phyloP scores from a whole-genome alignment of 2,888 invertebrate genomes.

The Meteorus colon region DNA sequence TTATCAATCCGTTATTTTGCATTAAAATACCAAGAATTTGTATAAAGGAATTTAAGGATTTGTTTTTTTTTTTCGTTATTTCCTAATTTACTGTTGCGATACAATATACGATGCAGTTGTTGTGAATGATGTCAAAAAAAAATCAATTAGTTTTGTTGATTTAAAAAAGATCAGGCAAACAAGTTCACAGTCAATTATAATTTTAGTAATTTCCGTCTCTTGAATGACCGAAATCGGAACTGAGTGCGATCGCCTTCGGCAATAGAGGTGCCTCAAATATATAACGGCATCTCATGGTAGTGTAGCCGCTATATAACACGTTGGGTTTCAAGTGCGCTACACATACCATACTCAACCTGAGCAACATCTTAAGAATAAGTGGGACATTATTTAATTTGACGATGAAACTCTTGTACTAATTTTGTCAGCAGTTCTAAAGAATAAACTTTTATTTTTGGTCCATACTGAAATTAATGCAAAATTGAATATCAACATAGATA shows the following conservation, averaged over 20 bases:
- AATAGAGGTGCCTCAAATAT: conserved; percentile 39
- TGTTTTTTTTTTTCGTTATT: too few relatives aligned
- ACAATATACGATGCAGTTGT: too few relatives aligned
- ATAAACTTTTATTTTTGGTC: background rate
- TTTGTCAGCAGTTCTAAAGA: background rate
- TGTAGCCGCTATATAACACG: conserved; percentile 9
- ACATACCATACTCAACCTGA: conserved; percentile 3
- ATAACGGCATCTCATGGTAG: conserved; percentile 45
- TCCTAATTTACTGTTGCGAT: too few relatives aligned
- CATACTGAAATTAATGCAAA: background rate
- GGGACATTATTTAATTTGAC: conserved; percentile 1
- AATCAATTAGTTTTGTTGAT: too few relatives aligned
- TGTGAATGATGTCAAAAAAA: too few relatives aligned
- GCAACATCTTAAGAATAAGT: conserved; percentile 11
- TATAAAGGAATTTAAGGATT: too few relatives aligned
- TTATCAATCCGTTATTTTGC: too few relatives aligned
- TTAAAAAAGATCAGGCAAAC: background rate
- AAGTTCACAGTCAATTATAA: background rate
- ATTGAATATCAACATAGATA: background rate
- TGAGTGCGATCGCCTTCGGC: conserved; percentile 26
- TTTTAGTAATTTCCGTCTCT: conserved; percentile 9
- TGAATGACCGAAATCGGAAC: conserved; percentile 46
- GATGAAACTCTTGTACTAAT: background rate
- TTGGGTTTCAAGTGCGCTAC: background rate
- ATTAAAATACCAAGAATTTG: too few relatives aligned